Conservation (phyloP, 2,888 invertebrate genomes). For the Synergus gifuensis region DNA sequence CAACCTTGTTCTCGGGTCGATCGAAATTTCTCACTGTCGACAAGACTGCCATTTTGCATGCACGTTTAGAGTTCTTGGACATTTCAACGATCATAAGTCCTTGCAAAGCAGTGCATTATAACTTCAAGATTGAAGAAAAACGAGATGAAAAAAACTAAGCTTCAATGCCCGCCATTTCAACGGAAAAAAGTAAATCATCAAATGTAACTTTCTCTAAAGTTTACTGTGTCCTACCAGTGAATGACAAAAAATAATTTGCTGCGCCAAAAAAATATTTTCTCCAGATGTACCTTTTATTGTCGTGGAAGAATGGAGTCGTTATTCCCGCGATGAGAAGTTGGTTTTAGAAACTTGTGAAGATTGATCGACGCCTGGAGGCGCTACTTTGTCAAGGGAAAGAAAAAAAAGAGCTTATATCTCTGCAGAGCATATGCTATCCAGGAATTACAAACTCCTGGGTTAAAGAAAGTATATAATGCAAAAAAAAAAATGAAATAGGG, state of each 20-base stretch:
- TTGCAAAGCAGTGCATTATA: slow-evolving; percentile 4
- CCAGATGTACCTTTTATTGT: slow-evolving; percentile 1
- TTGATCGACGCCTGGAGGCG: slow-evolving; percentile 34
- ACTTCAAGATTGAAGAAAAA: neutral
- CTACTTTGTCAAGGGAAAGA: slow-evolving; percentile 24
- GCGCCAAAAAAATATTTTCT: neutral
- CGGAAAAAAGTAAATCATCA: too few relatives aligned
- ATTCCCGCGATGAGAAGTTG: slow-evolving; percentile 20
- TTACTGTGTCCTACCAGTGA: too few relatives aligned
- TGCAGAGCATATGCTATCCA: slow-evolving; percentile 28
- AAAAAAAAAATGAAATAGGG: slow-evolving; percentile 1
- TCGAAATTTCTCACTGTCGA: slow-evolving; percentile 34
- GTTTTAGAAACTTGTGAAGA: slow-evolving; percentile 25
- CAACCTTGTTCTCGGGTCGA: slow-evolving; percentile 39
- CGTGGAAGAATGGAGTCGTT: slow-evolving; percentile 14
- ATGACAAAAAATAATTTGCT: neutral
- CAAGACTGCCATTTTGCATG: slow-evolving; percentile 37
- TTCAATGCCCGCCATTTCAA: neutral
- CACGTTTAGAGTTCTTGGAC: slow-evolving; percentile 33
- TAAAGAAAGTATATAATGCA: slow-evolving; percentile 21
- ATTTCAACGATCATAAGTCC: slow-evolving; percentile 17
- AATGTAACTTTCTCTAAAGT: too few relatives aligned
- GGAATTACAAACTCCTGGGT: slow-evolving; percentile 19
- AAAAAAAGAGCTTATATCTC: slow-evolving; percentile 20
- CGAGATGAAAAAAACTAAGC: neutral